These are phyloP conservation scores for Apistogramma diplotaenia DNA, from an alignment of 2,113 vertebrate species.

Conservation along the genomic window DNA sequence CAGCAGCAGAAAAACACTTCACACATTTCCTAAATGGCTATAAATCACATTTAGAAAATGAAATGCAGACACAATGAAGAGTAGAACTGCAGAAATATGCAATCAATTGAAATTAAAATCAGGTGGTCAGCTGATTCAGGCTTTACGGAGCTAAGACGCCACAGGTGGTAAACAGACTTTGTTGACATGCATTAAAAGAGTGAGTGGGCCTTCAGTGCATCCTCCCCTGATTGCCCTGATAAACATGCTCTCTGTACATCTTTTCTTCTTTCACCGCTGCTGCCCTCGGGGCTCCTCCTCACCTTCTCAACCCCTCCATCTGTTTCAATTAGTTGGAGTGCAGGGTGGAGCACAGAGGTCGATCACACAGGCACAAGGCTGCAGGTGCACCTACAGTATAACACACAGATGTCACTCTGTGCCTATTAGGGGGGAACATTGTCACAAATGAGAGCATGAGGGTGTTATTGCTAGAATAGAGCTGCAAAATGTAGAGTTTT, in stretches of 20 bases:
- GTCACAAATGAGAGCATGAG: slow-evolving; percentile 4
- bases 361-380: slow-evolving; percentile 21
- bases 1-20: not conserved
- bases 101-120: not conserved
- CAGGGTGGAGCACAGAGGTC: slow-evolving; percentile 41
- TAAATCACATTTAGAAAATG: not conserved
- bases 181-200: slow-evolving; percentile 8
- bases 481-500: slow-evolving; percentile 5
- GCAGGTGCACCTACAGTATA: slow-evolving; percentile 34
- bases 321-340: slow-evolving; percentile 66
- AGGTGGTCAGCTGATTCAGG: not conserved
- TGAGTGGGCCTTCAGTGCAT: not conserved
- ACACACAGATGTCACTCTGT: slow-evolving; percentile 19
- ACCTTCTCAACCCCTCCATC: slow-evolving; percentile 51
- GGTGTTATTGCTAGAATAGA: not conserved
- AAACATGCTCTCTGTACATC: slow-evolving; percentile 7
- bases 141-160: not conserved
- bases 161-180: not conserved
- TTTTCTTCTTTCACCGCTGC: slow-evolving; percentile 30
- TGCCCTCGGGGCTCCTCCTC: slow-evolving; percentile 37
- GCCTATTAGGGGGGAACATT: not conserved
- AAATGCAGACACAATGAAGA: not conserved
- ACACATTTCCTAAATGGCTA: not conserved
- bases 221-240: slow-evolving; percentile 1
- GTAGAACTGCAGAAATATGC: too few relatives aligned